Evolutionary conservation across 2,888 invertebrate species (phyloP), one percentile per base, ranked within the genome.

Genomic region (Tenthredo distinguenda): DNA sequence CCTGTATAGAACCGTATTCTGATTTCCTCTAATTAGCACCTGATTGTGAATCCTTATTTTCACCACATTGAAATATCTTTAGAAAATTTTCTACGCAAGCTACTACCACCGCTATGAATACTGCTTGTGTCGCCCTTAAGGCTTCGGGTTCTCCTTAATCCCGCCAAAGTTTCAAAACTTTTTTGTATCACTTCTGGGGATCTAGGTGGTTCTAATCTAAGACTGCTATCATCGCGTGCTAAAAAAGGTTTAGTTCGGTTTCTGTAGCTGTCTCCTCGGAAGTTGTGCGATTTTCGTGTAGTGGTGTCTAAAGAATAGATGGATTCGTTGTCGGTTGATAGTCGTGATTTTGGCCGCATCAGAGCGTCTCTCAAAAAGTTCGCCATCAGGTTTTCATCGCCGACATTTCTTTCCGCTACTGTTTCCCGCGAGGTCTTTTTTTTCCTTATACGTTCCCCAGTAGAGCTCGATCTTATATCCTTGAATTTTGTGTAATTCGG

Each of bases 101-200:
- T 47, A 40, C 68, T 47, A 40, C 68, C 40, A 83, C 83, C 47
- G 37, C 68, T 83, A 71, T 3, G 71, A 65, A 47, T 71, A 34
- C 83, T 68, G 12, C 92, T 92, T 91, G 90, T 93, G 87, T 93
- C 89, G 90, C 94, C 94, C 87, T 94, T 94, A 89, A 94, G 94
- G 88, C 94, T 93, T 89, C 94, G 89, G 77, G 94, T 94, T 91
- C 94, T 93, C 92, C 94, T 94, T 91, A 95, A 93, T 89, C 94
- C 94, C 86, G 93, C 93, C 89, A 95, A 94, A 84, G 94, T 94
- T 91, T 95, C 94, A 91, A 95, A 95, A 86, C 94, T 94, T 85
- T 94, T 94, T 91, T 95, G 95, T n/a, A 95, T 94, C 86, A 95
- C 94, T 92, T 95, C 94, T 55, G 95, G 95, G 85, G 93, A 93